Conservation (phyloP, 1,140 invertebrate genomes). For the Lysiphlebus fabarum region DNA sequence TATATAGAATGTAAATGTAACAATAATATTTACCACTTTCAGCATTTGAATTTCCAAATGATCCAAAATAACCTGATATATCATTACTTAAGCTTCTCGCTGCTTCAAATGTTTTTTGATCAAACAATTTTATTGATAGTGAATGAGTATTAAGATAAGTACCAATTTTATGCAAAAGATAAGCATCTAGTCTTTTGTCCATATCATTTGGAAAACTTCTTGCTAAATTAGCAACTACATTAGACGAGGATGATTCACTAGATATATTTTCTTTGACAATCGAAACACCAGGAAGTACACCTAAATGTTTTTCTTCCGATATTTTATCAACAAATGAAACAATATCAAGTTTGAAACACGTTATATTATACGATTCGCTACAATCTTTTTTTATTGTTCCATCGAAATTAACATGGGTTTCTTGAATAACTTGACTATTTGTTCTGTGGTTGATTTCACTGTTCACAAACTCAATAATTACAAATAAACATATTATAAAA, state of each 20-base stretch:
- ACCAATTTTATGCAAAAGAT: conserved; percentile 67
- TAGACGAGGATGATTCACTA: conserved; percentile 58
- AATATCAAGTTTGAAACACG: conserved; percentile 77
- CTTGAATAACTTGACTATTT: conserved; percentile 40
- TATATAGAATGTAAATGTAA: neutral
- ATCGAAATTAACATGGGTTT: conserved; percentile 33
- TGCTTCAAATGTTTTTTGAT: conserved; percentile 61
- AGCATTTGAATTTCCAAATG: conserved; percentile 27
- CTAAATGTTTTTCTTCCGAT: conserved; percentile 62
- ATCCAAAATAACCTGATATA: conserved; percentile 44
- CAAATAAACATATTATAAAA: conserved; percentile 4
- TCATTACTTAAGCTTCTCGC: conserved; percentile 53
- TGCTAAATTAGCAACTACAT: conserved; percentile 69
- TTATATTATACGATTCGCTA: conserved; percentile 66
- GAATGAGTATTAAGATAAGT: conserved; percentile 70
- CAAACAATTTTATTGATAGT: conserved; percentile 69
- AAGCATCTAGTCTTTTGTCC: conserved; percentile 73
- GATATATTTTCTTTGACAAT: conserved; percentile 65
- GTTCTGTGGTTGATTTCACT: conserved; percentile 45
- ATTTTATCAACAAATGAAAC: conserved; percentile 72
- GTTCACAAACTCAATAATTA: conserved; percentile 24
- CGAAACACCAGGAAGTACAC: conserved; percentile 68
- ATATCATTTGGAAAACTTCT: conserved; percentile 72
- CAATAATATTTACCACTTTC: conserved; percentile 38
- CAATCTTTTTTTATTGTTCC: conserved; percentile 61